These are phyloP conservation scores for Globodera ellingtonae DNA, from an alignment of 1,140 invertebrate species.

Conservation along the genomic window DNA sequence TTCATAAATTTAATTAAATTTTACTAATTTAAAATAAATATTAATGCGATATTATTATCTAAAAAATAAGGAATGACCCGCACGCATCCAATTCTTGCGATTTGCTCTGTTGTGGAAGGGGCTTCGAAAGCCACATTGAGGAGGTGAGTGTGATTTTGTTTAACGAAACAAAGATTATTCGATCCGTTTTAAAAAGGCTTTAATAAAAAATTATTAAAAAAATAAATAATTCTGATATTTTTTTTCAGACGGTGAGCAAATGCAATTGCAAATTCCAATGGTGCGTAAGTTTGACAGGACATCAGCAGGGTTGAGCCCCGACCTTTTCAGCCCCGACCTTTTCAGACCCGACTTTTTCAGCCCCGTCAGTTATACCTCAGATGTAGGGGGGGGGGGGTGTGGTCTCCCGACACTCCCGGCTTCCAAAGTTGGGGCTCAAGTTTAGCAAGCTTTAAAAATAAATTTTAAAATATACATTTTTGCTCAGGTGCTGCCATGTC, in stretches of 20 bases:
- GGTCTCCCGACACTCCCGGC: no score
- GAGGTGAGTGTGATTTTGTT: conserved; percentile 34
- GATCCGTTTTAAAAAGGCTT: no score
- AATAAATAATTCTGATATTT: no score
- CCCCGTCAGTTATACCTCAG: no score
- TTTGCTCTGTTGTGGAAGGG: conserved; percentile 70
- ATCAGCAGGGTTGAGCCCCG: no score
- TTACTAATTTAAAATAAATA: conserved; percentile 24
- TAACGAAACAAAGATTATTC: no score
- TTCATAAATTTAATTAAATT: conserved; percentile 21
- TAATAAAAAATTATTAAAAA: no score
- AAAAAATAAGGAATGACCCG: conserved; percentile 59
- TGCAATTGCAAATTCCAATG: conserved; percentile 70
- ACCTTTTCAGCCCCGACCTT: no score
- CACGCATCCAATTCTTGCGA: conserved; percentile 67
- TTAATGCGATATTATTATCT: not conserved
- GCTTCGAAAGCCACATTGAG: conserved; percentile 67
- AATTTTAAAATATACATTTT: not conserved
- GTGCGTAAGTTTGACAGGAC: conserved; percentile 23
- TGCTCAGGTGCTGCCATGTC: conserved; percentile 37
- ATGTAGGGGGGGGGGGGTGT: no score
- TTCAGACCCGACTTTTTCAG: no score
- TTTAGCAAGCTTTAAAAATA: not conserved
- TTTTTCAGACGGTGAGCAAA: conserved; percentile 56
- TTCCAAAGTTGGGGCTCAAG: not conserved